Evolutionary conservation across 1,140 invertebrate species (phyloP).

Genomic region (Drosophila tsacasi): DNA sequence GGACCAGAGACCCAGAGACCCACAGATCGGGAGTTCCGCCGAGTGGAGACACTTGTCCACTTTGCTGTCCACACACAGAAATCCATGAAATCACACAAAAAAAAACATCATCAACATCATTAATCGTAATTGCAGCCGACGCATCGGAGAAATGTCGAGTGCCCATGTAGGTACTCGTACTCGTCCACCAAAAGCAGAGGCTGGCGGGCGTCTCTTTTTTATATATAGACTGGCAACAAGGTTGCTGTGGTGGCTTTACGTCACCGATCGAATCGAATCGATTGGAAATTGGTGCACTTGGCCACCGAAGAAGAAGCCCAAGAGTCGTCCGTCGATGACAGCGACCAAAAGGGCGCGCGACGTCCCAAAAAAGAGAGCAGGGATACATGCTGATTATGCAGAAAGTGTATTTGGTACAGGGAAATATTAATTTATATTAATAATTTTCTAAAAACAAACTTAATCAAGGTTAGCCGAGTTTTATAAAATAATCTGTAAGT

Average conservation of each 20-base stretch:
- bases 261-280: constrained; percentile 55
- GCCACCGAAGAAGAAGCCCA: constrained; percentile 58
- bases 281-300: constrained; percentile 76
- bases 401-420: no score
- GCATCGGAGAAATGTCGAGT: constrained; percentile 59
- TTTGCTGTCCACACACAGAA: constrained; percentile 64
- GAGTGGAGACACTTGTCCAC: constrained; percentile 67
- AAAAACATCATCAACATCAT: constrained; percentile 35
- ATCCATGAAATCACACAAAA: constrained; percentile 4
- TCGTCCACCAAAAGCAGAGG: background rate
- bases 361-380: constrained; percentile 2
- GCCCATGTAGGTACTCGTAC: constrained; percentile 21
- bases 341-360: constrained; percentile 2
- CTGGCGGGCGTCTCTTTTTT: constrained; percentile 33
- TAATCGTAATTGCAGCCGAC: constrained; percentile 76
- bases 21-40: constrained; percentile 1
- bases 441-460: no score
- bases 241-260: constrained; percentile 68
- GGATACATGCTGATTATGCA: background rate
- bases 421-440: background rate
- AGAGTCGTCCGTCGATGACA: constrained; percentile 17
- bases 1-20: constrained; percentile 29
- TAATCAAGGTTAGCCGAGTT: background rate
- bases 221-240: constrained; percentile 44
- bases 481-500: no score